A percentile compares a stretch with the other conserved stretches of the same genome.
Evolutionary conservation across 2,888 invertebrate genomes (phyloP).

Genomic region (Trypoxylon attenuatum): DNA sequence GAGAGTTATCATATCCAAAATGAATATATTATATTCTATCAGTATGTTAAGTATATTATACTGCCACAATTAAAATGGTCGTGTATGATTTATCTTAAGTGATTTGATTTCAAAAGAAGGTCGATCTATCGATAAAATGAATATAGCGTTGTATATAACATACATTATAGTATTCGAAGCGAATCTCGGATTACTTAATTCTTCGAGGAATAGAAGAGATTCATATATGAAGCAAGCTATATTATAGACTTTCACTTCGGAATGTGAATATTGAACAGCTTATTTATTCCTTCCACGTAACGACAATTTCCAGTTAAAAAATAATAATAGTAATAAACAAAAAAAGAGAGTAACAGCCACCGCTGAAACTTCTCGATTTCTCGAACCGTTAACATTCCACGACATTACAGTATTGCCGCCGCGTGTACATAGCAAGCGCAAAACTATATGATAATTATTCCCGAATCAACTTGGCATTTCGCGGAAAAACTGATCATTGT

Average conservation of each 20-base stretch:
- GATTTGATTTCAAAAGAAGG: conserved; percentile 2
- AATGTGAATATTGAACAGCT: conserved; percentile 55
- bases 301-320: no score
- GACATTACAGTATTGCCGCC: conserved; percentile 36
- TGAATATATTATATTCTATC: conserved; percentile 29
- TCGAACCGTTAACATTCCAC: conserved; percentile 48
- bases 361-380: conserved; percentile 22
- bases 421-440: no score
- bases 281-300: conserved; percentile 45
- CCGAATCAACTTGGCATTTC: no score
- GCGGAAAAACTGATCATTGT: no score
- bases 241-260: conserved; percentile 24
- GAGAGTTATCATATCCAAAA: conserved; percentile 24
- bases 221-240: conserved; percentile 12
- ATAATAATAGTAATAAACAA: no score
- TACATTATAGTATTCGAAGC: conserved; percentile 43
- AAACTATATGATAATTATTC: no score
- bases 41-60: conserved; percentile 48
- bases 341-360: no score
- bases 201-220: conserved; percentile 15
- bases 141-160: conserved; percentile 48
- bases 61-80: conserved; percentile 48
- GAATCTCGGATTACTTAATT: conserved; percentile 13
- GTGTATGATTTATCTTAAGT: conserved; percentile 39
- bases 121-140: no score